Percentiles rank a stretch among this genome's conserved stretches.
These are phyloP conservation scores for Aramus guarauna DNA, from an alignment of 2,113 vertebrate genomes.

Conservation along the genomic window DNA sequence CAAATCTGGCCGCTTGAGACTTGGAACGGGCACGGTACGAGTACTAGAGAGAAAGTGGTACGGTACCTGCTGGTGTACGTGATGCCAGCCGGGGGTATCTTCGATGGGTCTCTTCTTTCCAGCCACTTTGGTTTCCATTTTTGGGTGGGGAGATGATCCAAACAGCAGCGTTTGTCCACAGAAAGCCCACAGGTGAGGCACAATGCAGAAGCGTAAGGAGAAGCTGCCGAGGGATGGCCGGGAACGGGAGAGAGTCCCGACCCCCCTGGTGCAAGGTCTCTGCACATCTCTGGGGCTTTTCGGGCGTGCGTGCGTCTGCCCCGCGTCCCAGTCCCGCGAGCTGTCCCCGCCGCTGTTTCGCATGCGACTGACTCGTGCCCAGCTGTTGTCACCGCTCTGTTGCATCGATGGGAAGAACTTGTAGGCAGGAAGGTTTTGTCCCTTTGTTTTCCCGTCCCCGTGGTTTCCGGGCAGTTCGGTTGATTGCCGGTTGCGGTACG, in stretches of 20 bases:
- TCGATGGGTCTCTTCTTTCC: not conserved
- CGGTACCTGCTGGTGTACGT: not conserved
- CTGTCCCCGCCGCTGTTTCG: not conserved
- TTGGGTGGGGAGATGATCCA: not conserved
- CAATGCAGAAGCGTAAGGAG: not conserved
- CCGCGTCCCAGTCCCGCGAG: too few species aligned
- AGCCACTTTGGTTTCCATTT: rapidly evolving
- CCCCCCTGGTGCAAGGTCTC: not conserved
- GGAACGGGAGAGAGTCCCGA: not conserved
- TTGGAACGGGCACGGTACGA: not conserved
- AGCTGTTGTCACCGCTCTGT: too few species aligned
- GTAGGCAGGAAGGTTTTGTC: rapidly evolving
- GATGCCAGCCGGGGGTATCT: not conserved
- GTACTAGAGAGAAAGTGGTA: too few species aligned
- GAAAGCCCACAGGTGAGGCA: not conserved
- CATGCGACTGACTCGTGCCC: rapidly evolving
- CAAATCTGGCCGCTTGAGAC: not conserved
- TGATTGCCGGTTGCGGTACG: not conserved
- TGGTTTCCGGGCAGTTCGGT: not conserved
- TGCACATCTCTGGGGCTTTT: not conserved
- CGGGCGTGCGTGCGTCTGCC: not conserved
- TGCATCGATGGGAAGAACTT: rapidly evolving
- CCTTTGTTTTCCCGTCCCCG: not conserved
- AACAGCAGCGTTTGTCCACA: not conserved
- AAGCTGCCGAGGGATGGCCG: not conserved